Base-by-base conservation (phyloP, 2,113 vertebrate genomes). In the Riparia riparia region DNA sequence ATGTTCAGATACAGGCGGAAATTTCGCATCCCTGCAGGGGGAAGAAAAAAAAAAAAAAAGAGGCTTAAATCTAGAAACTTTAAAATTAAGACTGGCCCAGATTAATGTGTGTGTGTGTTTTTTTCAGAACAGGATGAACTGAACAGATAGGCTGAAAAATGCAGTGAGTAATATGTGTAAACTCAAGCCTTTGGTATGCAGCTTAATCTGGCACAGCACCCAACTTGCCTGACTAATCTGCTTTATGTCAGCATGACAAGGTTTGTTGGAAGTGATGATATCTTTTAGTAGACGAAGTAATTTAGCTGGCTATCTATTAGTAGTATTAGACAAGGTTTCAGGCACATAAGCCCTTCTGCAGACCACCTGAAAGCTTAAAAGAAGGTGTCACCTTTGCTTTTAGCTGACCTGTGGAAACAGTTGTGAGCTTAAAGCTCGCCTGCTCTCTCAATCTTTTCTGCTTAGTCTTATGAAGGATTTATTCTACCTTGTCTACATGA, bases 101-200 rank as follows among this genome's bases (percentile, higher is more conserved):
- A 77, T 66, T 65, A 77, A 31, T 54, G 26, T 29, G 10, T 68
- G 12, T 25, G 19, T 85, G 37, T 45, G 41, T 60, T 32, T 78
- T 34, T 54, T 58, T 82, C 42, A 26, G 86, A 88, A 90, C 94
- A 83, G 79, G 86, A 89, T 73, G 76, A 90, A 51, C 92, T 80
- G 86, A 95, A 83, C 76, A 77, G 90, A 97, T 96, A 93, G 87
- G 37, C 85, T 90, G 71, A 89, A 93, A 95, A 93, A 89, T 65
- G 50, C 32, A 70, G 82, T 86, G 89, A 82, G 86, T 96, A 80
- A 91, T 87, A 32, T 7, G 54, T 93, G 86, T 70, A 95, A 92
- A 87, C 87, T 95, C 93, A 93, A 77, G 34, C 54, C 74, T 90
- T 96, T 93, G 95, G 95, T 95, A 96, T 96, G 95, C 90, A 93